These are phyloP conservation scores for Charina bottae DNA, from an alignment of 2,113 vertebrate species.

Conservation along the genomic window DNA sequence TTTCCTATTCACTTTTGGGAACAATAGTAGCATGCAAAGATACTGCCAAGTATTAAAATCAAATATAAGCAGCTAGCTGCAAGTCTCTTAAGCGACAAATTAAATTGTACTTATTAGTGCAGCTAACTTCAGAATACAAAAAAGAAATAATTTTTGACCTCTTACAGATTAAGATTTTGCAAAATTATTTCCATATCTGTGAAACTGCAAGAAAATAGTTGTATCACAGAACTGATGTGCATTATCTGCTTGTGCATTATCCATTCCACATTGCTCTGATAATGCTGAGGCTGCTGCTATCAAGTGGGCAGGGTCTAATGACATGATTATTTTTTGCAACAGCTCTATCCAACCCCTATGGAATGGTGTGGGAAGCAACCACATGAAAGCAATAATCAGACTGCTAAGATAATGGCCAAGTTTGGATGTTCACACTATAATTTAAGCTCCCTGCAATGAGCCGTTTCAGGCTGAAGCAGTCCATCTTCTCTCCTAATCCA, in stretches of 20 bases:
- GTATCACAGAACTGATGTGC: not conserved
- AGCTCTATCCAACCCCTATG: not conserved
- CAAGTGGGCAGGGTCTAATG: not conserved
- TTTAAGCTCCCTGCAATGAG: not conserved
- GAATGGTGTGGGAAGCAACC: not conserved
- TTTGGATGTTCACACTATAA: not conserved
- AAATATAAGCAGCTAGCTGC: not conserved
- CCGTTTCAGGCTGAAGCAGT: not conserved
- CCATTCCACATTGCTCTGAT: not conserved
- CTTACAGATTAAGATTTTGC: not conserved
- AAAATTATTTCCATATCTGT: not conserved
- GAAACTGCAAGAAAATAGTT: conserved; percentile 8
- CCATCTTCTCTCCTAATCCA: not conserved
- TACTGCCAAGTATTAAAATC: not conserved
- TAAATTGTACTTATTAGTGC: not conserved
- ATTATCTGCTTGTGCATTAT: not conserved
- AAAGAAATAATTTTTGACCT: conserved; percentile 9
- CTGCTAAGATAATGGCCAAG: not conserved
- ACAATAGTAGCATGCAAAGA: not conserved
- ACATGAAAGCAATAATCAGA: not conserved
- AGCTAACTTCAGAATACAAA: not conserved
- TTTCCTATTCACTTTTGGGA: not conserved
- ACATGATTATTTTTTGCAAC: not conserved
- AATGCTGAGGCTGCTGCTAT: not conserved
- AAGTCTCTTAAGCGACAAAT: not conserved